Conservation (phyloP, 2,113 vertebrate genomes). For the Sphyrna mokarran region DNA sequence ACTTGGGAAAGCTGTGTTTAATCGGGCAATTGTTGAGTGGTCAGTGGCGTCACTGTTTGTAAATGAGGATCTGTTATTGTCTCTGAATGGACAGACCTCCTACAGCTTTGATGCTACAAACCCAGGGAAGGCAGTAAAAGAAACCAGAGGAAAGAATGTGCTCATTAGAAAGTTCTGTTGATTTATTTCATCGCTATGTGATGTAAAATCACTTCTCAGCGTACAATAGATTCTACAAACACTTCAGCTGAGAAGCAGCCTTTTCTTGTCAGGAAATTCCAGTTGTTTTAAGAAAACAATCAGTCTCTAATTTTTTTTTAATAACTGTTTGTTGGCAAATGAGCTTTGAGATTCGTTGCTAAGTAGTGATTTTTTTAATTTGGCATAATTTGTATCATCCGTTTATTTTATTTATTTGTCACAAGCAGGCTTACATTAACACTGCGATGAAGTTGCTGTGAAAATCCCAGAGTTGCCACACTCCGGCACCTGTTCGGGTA, state of each 20-base stretch:
- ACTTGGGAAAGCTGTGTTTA: background rate
- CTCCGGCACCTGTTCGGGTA: too few species aligned
- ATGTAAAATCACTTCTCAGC: background rate
- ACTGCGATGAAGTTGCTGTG: too few species aligned
- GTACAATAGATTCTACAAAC: background rate
- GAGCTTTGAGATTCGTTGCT: background rate
- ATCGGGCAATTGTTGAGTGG: too few species aligned
- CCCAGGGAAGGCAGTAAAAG: background rate
- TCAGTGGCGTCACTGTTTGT: background rate
- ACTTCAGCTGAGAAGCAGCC: background rate
- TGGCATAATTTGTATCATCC: background rate
- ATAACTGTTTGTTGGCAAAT: background rate
- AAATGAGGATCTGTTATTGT: background rate
- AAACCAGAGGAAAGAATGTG: background rate
- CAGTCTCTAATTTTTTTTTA: background rate
- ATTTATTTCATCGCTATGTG: constrained; percentile 19
- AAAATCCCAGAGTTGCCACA: too few species aligned
- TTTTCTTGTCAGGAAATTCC: background rate
- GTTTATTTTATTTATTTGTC: too few species aligned
- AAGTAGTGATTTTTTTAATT: background rate
- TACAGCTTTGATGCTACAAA: background rate
- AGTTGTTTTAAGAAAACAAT: background rate
- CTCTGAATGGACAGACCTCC: background rate
- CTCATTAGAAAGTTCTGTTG: background rate
- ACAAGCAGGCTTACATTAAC: too few species aligned